A percentile compares a stretch with the other conserved stretches of the same genome.
Conservation (phyloP, 2,113 vertebrate species). For the Cavia aperea region DNA sequence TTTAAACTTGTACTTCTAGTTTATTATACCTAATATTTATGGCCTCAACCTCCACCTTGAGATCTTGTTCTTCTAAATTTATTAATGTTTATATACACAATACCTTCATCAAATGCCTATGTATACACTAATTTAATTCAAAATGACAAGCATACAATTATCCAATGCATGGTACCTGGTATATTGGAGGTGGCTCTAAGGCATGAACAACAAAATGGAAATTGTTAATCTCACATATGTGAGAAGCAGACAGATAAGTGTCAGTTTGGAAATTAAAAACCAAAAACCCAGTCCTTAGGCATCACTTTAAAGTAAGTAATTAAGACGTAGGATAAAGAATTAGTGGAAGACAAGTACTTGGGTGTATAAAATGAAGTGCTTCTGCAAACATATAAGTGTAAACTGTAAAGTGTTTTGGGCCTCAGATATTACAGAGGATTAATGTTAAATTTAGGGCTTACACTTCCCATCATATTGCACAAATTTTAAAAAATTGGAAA, state of each 20-base stretch:
- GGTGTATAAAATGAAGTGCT: neutral
- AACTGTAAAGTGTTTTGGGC: neutral
- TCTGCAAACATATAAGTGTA: neutral
- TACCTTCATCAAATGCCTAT: neutral
- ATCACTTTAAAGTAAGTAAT: neutral
- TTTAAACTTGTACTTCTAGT: no score
- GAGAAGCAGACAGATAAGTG: neutral
- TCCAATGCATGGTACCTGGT: no score
- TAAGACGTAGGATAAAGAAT: neutral
- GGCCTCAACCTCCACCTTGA: neutral
- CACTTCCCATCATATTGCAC: neutral
- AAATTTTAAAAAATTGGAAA: neutral
- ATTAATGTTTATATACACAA: neutral
- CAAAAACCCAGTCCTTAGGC: no score
- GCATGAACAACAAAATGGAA: neutral
- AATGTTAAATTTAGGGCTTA: neutral
- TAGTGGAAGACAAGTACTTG: neutral
- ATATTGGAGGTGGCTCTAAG: neutral
- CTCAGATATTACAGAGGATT: neutral
- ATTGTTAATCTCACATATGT: neutral
- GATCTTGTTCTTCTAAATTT: neutral
- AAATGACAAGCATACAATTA: neutral
- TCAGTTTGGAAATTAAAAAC: neutral
- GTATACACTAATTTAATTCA: neutral
- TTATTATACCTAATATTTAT: neutral